Evolutionary conservation across 2,113 vertebrate species (phyloP).

Genomic region (Anguilla japonica): DNA sequence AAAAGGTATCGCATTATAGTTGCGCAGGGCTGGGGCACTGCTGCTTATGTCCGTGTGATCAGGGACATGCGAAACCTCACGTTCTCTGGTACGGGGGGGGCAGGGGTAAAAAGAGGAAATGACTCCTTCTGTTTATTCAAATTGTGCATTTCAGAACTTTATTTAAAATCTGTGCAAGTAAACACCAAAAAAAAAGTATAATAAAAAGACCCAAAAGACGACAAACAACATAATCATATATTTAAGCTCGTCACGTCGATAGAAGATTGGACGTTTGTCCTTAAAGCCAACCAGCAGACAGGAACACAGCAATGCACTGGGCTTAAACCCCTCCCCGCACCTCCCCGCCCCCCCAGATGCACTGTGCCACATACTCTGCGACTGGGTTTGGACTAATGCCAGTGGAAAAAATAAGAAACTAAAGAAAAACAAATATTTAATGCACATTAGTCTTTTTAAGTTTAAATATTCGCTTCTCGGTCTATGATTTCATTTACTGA

Average conservation of each 20-base stretch:
- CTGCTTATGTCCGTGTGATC: no score
- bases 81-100: no score
- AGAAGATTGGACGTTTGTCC: constrained; percentile 30
- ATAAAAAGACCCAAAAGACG: constrained; percentile 41
- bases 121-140: constrained; percentile 31
- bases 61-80: neutral
- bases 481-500: constrained; percentile 50
- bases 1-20: no score
- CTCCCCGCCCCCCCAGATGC: neutral
- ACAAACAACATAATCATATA: constrained; percentile 42
- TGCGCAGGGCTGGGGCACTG: no score
- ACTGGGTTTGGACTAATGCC: constrained; percentile 31
- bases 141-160: constrained; percentile 58
- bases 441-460: constrained; percentile 54
- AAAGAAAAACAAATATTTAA: constrained; percentile 44
- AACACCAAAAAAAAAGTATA: constrained; percentile 44
- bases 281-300: constrained; percentile 36
- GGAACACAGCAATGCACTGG: constrained; percentile 5
- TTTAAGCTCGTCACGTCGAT: constrained; percentile 41
- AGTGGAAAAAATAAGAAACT: constrained; percentile 40
- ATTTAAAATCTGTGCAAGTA: constrained; percentile 63
- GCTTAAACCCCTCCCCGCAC: no score
- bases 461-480: constrained; percentile 49
- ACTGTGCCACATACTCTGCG: constrained; percentile 20
- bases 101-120: constrained; percentile 16